Base-by-base conservation (phyloP, 2,113 vertebrate genomes). In the Actenoides hombroni region DNA sequence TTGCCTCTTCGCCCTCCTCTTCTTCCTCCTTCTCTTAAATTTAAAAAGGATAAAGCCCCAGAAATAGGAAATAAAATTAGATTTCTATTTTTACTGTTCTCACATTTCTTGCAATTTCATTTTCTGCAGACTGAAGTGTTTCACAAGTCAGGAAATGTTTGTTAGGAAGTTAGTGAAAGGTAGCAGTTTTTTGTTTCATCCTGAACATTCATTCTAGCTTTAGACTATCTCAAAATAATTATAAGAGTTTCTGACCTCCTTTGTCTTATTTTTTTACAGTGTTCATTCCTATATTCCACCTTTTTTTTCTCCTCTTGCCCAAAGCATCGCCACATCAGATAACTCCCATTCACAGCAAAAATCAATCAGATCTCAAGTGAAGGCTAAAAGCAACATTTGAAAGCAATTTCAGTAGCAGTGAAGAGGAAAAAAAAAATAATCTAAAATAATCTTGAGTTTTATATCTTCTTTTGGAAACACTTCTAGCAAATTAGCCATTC, bases 61-160 rank as follows among this genome's bases (percentile, higher is more conserved):
- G 56, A 88, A 94, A 83, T 73, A 91, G 31, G 61, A 76, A 90
- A 87, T 75, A 71, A 53, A 71, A 39, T 53, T 29, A 71, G 35
- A 39, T 71, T 16, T 24, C 2, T 56, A 48, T n/a, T 88, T 59
- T 80, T 76, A 42, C 21, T 48, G 17, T 74, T 96, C 23, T 77
- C 4, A 3, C 12, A 13, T 63, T 77, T 69, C 25, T 64, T 57
- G 33, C 39, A 68, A 3, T 94, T 94, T 54, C 5, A 46, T 93
- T 95, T 93, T 63, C 51, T 88, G 37, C 54, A 67, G 31, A 23
- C 9, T 1, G 0, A 85, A 70, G 23, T 19, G 28, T 79, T 83
- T 77, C 39, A 20, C 1, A 4, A 88, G 37, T 65, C 71, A 59
- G 49, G n/a, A 88, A 48, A 35, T 39, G 18, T 90, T 88, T 90